Conservation (phyloP, 2,113 vertebrate genomes). For the Pomatostomus ruficeps region DNA sequence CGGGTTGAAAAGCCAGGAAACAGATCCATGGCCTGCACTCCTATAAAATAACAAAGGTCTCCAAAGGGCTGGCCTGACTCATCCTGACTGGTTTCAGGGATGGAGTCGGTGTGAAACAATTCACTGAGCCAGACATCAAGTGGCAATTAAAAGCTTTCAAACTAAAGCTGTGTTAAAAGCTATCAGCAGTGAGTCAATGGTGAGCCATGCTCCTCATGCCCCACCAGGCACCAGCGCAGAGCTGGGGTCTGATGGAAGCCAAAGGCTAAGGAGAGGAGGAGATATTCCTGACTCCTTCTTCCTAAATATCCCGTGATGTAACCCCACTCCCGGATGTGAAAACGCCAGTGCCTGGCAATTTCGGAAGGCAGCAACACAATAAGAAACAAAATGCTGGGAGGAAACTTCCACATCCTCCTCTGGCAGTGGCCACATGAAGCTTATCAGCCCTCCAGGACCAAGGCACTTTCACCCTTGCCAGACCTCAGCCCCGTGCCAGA, state of each 20-base stretch:
- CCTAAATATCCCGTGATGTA: slow-evolving; percentile 49
- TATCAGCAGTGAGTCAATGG: slow-evolving; percentile 1
- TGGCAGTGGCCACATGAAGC: not conserved
- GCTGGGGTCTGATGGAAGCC: not conserved
- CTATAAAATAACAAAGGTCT: not conserved
- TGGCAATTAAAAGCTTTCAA: not conserved
- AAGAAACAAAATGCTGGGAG: slow-evolving; percentile 55
- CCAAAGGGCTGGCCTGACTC: not conserved
- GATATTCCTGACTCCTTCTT: slow-evolving; percentile 25
- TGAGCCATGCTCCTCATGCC: not conserved
- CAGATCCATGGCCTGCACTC: not conserved
- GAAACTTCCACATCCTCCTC: slow-evolving; percentile 68
- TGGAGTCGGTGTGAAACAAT: not conserved
- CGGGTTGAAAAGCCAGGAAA: slow-evolving; percentile 32
- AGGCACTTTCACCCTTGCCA: slow-evolving; percentile 55
- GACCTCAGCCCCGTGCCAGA: not conserved
- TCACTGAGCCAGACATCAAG: not conserved
- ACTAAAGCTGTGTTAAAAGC: not conserved
- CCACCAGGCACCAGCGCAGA: not conserved
- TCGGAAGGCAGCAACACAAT: slow-evolving; percentile 13
- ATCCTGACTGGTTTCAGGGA: not conserved
- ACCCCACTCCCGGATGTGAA: slow-evolving; percentile 55
- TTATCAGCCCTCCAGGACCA: not conserved
- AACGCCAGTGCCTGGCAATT: slow-evolving; percentile 36
- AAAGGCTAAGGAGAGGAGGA: not conserved